Percentiles rank a stretch among this genome's conserved stretches.
These are phyloP conservation scores for Platichthys flesus DNA, from an alignment of 2,113 vertebrate species.

Conservation along the genomic window DNA sequence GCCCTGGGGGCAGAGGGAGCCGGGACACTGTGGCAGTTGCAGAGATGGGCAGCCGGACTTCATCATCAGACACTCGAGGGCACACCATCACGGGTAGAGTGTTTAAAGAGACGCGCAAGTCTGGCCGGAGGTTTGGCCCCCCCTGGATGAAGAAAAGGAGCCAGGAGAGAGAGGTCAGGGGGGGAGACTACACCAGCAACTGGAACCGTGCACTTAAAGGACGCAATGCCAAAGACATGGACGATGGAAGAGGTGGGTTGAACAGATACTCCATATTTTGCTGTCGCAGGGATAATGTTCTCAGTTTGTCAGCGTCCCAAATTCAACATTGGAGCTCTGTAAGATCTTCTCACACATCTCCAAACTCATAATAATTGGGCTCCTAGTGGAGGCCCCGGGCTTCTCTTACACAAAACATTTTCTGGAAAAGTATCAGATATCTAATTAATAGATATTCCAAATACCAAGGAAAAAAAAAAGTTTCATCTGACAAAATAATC, in stretches of 20 bases:
- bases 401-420: background rate
- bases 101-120: slow-evolving; percentile 77
- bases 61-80: slow-evolving; percentile 74
- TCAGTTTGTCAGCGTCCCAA: background rate
- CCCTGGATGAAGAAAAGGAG: slow-evolving; percentile 84
- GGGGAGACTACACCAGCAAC: slow-evolving; percentile 81
- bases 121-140: slow-evolving; percentile 80
- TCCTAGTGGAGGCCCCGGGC: background rate
- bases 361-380: background rate
- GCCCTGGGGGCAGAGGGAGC: slow-evolving; percentile 55
- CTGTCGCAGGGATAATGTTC: background rate
- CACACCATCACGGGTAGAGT: slow-evolving; percentile 82
- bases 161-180: slow-evolving; percentile 76
- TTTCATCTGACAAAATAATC: slow-evolving; percentile 23
- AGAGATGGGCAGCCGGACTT: slow-evolving; percentile 50
- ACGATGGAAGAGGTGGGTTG: slow-evolving; percentile 91
- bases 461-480: background rate
- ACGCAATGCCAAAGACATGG: slow-evolving; percentile 86
- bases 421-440: background rate
- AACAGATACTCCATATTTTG: background rate
- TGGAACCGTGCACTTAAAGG: slow-evolving; percentile 86
- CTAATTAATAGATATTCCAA: background rate
- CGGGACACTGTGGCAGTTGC: slow-evolving; percentile 66
- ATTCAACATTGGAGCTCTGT: background rate
- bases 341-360: background rate